phyloP scores from a whole-genome alignment of 2,888 invertebrate species.

The Folsomia manolachei region DNA sequence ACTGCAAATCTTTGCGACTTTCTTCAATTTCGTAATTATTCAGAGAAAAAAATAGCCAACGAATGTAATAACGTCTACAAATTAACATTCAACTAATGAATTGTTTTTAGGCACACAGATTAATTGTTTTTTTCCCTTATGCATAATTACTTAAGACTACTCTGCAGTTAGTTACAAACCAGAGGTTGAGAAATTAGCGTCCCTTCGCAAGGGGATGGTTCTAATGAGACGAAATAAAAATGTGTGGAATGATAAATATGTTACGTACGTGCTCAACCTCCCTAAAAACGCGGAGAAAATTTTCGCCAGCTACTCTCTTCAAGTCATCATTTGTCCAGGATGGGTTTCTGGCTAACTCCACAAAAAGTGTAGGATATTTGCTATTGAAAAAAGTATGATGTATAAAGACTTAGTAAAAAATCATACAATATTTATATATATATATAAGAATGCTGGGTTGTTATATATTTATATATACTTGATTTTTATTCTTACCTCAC shows the following conservation, averaged over 20 bases:
- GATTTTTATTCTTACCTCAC: no score
- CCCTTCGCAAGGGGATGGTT: background rate
- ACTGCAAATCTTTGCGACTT: no score
- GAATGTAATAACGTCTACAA: no score
- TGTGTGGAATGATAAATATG: background rate
- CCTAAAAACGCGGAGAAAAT: conserved; percentile 55
- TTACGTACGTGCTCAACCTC: conserved; percentile 53
- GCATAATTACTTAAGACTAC: background rate
- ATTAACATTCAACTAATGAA: no score
- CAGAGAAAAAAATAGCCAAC: no score
- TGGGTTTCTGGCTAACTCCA: conserved; percentile 61
- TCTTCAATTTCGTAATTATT: no score
- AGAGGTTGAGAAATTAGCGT: background rate
- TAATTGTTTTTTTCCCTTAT: background rate
- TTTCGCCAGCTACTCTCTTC: conserved; percentile 56
- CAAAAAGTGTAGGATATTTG: conserved; percentile 62
- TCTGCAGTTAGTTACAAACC: background rate
- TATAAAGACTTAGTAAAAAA: no score
- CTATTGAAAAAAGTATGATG: no score
- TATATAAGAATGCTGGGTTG: no score
- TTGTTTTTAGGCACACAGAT: no score
- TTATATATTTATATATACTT: no score
- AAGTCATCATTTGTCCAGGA: conserved; percentile 55
- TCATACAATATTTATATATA: no score
- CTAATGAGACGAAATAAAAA: conserved; percentile 9